phyloP scores from a whole-genome alignment of 2,888 invertebrate genomes.

The Synergus itoensis region DNA sequence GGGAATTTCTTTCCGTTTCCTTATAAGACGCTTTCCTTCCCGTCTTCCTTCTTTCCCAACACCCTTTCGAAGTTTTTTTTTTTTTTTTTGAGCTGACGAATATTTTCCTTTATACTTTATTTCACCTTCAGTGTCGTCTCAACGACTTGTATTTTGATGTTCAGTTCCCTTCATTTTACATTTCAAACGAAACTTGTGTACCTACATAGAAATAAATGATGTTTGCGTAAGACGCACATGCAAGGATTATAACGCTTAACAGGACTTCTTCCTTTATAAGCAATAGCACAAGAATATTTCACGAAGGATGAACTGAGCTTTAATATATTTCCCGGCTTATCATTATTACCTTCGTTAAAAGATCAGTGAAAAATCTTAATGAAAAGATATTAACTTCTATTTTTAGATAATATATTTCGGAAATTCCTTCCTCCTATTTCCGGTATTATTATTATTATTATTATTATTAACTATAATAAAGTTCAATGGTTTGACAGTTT shows the following conservation, averaged over 20 bases:
- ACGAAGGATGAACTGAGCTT: neutral
- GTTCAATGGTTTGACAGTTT: no score
- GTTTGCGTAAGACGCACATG: neutral
- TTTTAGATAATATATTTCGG: neutral
- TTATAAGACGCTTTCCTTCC: neutral
- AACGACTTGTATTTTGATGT: neutral
- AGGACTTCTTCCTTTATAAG: neutral
- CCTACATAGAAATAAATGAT: neutral
- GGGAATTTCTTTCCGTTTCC: neutral
- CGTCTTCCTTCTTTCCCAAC: neutral
- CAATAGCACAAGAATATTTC: neutral
- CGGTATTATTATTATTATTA: no score
- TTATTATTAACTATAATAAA: no score
- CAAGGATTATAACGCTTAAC: neutral
- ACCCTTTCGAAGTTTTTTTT: neutral
- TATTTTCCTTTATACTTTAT: neutral
- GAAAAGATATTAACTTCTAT: neutral
- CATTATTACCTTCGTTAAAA: neutral
- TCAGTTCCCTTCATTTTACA: neutral
- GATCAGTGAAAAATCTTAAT: neutral
- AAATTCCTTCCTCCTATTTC: no score
- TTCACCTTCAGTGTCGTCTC: neutral
- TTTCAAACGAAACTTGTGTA: neutral
- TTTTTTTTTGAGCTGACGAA: neutral
- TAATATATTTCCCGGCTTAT: neutral